Evolutionary conservation across 1,140 invertebrate genomes (phyloP), one percentile per base, ranked within the genome.

Genomic region (Tachypleus tridentatus): DNA sequence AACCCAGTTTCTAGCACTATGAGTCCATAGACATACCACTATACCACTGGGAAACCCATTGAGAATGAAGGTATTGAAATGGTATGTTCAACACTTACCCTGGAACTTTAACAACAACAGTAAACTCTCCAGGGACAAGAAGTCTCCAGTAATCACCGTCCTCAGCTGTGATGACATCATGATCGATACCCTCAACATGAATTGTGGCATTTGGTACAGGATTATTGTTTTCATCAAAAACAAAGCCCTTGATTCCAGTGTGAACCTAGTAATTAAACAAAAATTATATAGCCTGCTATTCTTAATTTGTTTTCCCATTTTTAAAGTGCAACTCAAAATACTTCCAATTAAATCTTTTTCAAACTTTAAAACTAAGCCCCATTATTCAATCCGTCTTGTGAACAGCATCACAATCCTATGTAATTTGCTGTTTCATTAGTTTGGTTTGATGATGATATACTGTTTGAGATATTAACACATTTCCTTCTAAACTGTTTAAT

Each of bases 91-190:
- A 58, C 49, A 63, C 47, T 64, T 64, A 66, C 70, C 69, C 60
- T 63, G 64, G 47, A 69, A 57, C 9, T 52, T 47, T 65, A 60
- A 85, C 87, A 4, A 86, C 91, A 49, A 98, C 76, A 67, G 86
- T 87, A 73, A 99, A 97, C 29, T 77, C 82, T 8, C 96, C 96
- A 0, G 96, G 94, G 6, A 85, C 72, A 0, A 99, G 76, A 47
- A 99, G 76, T 68, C 95, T 80, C 88, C 91, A 99, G 77, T 92
- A 99, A 79, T 98, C 96, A 0, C 97, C 97, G 67, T 82, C 78
- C 29, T 74, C 72, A 0, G 85, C 84, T 0, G 87, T 81, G 10
- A 78, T 83, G 1, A 92, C 83, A 11, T 78, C 75, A 73, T 94
- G 91, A 51, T 84, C 77, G 61, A 87, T 85, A 1, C 84, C 87